phyloP scores from a whole-genome alignment of 2,113 vertebrate species.

The Anthoscopus minutus region DNA sequence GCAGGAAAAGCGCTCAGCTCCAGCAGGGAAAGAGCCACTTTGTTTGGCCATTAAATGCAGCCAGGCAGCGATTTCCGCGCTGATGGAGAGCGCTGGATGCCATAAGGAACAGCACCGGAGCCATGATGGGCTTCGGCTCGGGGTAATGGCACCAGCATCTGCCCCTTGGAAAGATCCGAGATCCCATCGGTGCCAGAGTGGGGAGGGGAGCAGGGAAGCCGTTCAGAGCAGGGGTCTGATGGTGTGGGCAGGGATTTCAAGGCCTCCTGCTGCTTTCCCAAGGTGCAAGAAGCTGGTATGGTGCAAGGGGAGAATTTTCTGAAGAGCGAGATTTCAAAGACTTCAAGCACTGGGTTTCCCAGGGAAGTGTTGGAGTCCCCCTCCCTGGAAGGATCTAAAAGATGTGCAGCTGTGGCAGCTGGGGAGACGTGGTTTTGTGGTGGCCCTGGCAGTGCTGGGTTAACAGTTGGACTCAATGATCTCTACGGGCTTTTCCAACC shows the following conservation, averaged over 20 bases:
- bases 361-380: not conserved
- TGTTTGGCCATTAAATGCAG: not conserved
- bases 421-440: too few species aligned
- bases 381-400: not conserved
- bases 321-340: not conserved
- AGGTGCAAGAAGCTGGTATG: not conserved
- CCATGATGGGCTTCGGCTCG: not conserved
- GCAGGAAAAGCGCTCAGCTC: not conserved
- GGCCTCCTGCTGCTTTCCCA: not conserved
- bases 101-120: not conserved
- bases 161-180: not conserved
- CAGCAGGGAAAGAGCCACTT: conserved; percentile 2
- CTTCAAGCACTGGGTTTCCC: not conserved
- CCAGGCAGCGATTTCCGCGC: not conserved
- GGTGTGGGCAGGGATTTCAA: not conserved
- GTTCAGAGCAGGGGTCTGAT: not conserved
- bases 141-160: not conserved
- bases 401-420: not conserved
- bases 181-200: not conserved
- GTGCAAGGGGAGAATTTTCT: not conserved
- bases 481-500: not conserved
- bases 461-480: not conserved
- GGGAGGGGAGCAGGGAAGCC: not conserved
- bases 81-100: not conserved
- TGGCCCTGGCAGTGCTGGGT: not conserved